Conservation (phyloP, 2,888 invertebrate species). For the Eupithecia subumbrata region DNA sequence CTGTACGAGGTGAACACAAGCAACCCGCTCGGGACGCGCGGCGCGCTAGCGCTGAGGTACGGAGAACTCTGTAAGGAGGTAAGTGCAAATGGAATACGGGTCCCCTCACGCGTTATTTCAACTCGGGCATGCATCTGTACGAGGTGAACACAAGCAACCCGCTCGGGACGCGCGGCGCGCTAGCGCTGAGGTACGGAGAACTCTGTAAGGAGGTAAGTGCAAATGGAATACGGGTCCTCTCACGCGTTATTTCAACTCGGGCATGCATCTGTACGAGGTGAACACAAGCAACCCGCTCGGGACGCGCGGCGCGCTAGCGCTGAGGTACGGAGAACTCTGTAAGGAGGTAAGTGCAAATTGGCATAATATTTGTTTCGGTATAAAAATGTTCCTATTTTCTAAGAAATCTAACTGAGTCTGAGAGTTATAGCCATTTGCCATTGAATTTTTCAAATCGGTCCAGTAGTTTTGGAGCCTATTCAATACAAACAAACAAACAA, state of each 20-base stretch:
- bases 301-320: slow-evolving; percentile 93
- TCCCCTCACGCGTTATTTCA: slow-evolving; percentile 93
- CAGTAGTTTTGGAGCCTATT: too few species aligned
- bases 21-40: slow-evolving; percentile 94
- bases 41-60: slow-evolving; percentile 92
- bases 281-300: slow-evolving; percentile 94
- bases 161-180: slow-evolving; percentile 93
- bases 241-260: slow-evolving; percentile 92
- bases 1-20: slow-evolving; percentile 92
- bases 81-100: slow-evolving; percentile 88
- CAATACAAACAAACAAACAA: too few species aligned
- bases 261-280: slow-evolving; percentile 92
- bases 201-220: slow-evolving; percentile 83
- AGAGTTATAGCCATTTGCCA: too few species aligned
- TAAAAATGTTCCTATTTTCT: too few species aligned
- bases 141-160: slow-evolving; percentile 94
- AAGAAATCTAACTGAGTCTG: too few species aligned
- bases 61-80: slow-evolving; percentile 87
- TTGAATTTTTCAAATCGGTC: too few species aligned
- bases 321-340: slow-evolving; percentile 88
- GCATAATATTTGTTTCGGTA: too few species aligned
- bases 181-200: slow-evolving; percentile 91
- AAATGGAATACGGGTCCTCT: slow-evolving; percentile 92
- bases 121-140: slow-evolving; percentile 90
- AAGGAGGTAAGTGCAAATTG: slow-evolving; percentile 83